phyloP scores from a whole-genome alignment of 2,888 invertebrate species.

The Myopa testacea region DNA sequence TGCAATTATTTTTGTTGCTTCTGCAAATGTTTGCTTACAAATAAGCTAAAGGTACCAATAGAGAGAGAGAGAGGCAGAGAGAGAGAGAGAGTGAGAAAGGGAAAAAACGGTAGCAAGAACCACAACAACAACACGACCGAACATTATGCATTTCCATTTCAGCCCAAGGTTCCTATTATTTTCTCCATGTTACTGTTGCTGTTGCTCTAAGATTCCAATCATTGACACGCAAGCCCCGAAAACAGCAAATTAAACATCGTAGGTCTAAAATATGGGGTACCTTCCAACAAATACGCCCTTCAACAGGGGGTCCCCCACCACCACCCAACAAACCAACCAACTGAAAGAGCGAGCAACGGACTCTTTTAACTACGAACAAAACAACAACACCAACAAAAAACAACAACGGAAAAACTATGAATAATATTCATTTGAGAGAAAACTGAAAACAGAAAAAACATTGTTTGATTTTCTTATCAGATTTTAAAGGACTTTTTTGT shows the following conservation, averaged over 20 bases:
- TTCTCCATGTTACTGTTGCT: conserved; percentile 19
- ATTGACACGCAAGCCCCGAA: conserved; percentile 49
- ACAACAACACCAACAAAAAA: too few species aligned
- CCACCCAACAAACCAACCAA: background rate
- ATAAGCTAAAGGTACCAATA: too few species aligned
- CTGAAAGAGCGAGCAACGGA: background rate
- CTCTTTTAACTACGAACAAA: too few species aligned
- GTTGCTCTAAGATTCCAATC: conserved; percentile 49
- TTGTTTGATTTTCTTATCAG: conserved; percentile 34
- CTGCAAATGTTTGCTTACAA: too few species aligned
- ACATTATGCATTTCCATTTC: conserved; percentile 27
- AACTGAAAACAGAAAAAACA: conserved; percentile 3
- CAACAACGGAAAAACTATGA: too few species aligned
- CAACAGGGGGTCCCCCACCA: background rate
- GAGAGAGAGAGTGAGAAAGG: too few species aligned
- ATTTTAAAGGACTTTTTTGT: conserved; percentile 28
- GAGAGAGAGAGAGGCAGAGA: too few species aligned
- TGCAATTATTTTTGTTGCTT: too few species aligned
- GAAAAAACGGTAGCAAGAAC: too few species aligned
- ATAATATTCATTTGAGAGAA: background rate
- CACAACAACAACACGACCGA: background rate
- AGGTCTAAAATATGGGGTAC: conserved; percentile 31
- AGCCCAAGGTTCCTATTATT: conserved; percentile 4
- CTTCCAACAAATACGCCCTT: background rate
- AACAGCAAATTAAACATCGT: conserved; percentile 33